Evolutionary conservation across 2,113 vertebrate genomes (phyloP).

Genomic region (Chloropsis cyanopogon): DNA sequence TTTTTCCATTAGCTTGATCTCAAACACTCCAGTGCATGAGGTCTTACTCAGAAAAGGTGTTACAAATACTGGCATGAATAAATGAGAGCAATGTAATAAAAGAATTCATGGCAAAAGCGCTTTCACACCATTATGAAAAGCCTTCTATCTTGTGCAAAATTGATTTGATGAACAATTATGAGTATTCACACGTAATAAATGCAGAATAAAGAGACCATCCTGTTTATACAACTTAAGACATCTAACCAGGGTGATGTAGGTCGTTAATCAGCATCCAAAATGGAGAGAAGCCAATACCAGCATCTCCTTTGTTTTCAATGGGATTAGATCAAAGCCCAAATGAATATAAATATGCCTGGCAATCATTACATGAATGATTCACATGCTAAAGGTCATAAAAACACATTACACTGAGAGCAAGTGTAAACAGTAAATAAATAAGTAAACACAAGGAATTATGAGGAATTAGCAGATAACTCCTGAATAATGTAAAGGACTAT

Average conservation of each 20-base stretch:
- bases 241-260: not conserved
- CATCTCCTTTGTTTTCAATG: not conserved
- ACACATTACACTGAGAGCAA: not conserved
- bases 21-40: not conserved
- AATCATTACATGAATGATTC: not conserved
- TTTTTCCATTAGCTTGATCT: not conserved
- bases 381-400: not conserved
- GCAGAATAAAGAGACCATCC: not conserved
- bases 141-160: not conserved
- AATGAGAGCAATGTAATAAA: not conserved
- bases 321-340: not conserved
- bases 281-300: not conserved
- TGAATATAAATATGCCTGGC: not conserved
- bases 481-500: not conserved
- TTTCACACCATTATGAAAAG: not conserved
- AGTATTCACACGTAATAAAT: slow-evolving; percentile 4
- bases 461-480: not conserved
- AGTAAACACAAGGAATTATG: not conserved
- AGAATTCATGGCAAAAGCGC: not conserved
- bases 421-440: not conserved
- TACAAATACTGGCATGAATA: not conserved
- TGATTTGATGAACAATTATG: slow-evolving; percentile 14
- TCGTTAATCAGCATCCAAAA: not conserved
- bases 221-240: not conserved
- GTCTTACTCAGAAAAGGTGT: not conserved